A percentile compares a stretch with the other conserved stretches of the same genome.
Evolutionary conservation across 2,113 vertebrate species (phyloP).

Genomic region (Pteruthius melanotis): DNA sequence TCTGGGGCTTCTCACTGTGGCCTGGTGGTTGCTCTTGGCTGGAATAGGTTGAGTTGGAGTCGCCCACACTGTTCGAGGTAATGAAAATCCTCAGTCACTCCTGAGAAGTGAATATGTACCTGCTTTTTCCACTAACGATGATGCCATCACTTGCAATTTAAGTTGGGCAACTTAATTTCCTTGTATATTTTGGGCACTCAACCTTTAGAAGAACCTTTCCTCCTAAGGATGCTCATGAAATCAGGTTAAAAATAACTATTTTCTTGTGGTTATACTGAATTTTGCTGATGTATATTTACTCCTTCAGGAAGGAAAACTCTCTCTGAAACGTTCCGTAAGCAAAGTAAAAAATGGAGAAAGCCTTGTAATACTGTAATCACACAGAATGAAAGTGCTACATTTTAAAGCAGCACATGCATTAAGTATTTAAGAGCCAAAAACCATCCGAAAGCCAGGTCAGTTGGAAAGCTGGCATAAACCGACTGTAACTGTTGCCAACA

Average conservation of each 20-base stretch:
- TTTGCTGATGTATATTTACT: background rate
- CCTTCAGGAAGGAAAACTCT: background rate
- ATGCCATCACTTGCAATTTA: background rate
- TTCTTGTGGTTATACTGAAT: background rate
- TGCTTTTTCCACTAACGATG: background rate
- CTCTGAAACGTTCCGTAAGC: background rate
- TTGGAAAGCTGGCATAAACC: background rate
- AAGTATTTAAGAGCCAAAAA: background rate
- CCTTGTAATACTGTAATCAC: background rate
- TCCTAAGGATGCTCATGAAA: background rate
- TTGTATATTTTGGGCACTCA: background rate
- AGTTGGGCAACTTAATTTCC: background rate
- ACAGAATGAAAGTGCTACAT: background rate
- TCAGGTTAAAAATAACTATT: background rate
- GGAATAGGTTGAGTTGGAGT: background rate
- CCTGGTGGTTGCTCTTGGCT: background rate
- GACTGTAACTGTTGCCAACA: background rate
- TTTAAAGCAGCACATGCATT: background rate
- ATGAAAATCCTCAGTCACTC: background rate
- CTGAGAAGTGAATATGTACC: background rate
- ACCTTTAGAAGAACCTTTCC: background rate
- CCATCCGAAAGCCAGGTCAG: background rate
- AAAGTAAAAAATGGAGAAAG: background rate
- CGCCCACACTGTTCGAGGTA: background rate
- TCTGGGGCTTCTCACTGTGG: background rate